Conservation (phyloP, 2,113 vertebrate genomes). For the Fulmarus glacialis region DNA sequence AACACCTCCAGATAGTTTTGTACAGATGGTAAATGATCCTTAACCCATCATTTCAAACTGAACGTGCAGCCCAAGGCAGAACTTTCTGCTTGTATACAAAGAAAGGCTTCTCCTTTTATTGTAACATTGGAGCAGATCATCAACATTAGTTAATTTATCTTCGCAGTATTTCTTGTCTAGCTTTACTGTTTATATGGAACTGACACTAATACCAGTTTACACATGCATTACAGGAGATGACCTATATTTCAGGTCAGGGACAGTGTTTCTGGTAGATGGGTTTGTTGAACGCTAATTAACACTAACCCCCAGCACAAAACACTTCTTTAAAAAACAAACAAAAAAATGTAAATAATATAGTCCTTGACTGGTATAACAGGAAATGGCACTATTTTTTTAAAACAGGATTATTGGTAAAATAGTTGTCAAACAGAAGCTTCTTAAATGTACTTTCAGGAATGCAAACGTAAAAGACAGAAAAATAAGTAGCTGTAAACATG, state of each 20-base stretch:
- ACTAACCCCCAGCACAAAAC: background rate
- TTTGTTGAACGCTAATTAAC: background rate
- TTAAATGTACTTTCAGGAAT: background rate
- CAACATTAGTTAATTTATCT: background rate
- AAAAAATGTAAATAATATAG: background rate
- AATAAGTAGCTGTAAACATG: background rate
- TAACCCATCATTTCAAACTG: background rate
- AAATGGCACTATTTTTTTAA: background rate
- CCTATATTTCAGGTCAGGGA: background rate
- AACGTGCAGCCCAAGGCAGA: background rate
- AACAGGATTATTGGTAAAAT: background rate
- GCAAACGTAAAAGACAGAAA: background rate
- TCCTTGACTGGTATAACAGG: background rate
- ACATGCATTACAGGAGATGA: background rate
- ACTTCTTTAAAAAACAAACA: background rate
- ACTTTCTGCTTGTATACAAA: background rate
- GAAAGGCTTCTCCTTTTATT: background rate
- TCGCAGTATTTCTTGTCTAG: background rate
- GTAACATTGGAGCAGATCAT: background rate
- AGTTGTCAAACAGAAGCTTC: background rate
- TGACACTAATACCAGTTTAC: slow-evolving; percentile 1
- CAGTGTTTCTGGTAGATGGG: background rate
- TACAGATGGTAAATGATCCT: background rate
- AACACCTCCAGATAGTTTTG: background rate
- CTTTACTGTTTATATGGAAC: background rate